Evolutionary conservation across 2,113 vertebrate species (phyloP).

Genomic region (Jaculus jaculus): DNA sequence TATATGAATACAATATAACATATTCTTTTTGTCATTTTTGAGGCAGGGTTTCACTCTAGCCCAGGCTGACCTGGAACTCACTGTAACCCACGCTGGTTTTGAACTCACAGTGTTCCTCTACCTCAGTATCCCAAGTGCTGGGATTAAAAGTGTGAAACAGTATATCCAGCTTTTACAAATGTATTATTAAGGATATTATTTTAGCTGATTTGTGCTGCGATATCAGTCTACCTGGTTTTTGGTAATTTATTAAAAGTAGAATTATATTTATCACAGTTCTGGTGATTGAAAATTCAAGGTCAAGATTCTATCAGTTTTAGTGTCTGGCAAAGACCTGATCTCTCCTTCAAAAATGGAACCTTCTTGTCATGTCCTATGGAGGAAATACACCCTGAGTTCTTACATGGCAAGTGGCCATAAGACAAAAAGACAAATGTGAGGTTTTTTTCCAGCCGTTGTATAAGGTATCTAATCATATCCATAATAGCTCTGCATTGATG

Average conservation of each 20-base stretch:
- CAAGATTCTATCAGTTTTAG: not conserved
- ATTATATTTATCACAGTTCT: not conserved
- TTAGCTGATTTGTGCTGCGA: not conserved
- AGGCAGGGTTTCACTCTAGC: no score
- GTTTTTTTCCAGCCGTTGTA: not conserved
- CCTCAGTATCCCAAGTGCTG: no score
- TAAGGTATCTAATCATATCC: not conserved
- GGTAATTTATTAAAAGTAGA: not conserved
- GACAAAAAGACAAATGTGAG: not conserved
- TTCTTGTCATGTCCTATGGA: not conserved
- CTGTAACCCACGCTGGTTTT: no score
- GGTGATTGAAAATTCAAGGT: not conserved
- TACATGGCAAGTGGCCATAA: no score
- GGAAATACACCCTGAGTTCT: not conserved
- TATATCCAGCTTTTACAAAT: not conserved
- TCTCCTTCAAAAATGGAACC: not conserved
- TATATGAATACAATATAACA: not conserved
- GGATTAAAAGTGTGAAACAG: no score
- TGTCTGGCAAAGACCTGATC: not conserved
- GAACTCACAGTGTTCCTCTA: no score
- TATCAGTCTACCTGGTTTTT: not conserved
- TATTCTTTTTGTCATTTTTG: not conserved
- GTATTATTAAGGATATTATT: slow-evolving; percentile 1
- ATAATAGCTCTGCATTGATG: not conserved
- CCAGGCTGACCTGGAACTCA: no score